Base-by-base conservation (phyloP, 2,888 invertebrate genomes). In the Drosophila subsilvestris region DNA sequence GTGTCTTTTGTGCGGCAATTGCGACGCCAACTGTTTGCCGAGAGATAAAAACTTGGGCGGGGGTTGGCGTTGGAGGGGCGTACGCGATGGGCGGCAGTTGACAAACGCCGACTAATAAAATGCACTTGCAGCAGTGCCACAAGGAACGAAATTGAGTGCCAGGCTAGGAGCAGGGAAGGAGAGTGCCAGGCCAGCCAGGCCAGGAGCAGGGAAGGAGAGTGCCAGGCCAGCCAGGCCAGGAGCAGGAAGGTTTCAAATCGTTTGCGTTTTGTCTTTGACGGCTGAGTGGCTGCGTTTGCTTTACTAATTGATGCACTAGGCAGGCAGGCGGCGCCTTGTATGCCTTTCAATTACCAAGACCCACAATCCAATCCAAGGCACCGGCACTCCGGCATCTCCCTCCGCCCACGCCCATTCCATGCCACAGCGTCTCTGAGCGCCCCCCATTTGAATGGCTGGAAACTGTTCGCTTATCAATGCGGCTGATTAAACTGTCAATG, bases 261-360 rank as follows among this genome's bases (percentile, higher is more conserved):
- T 73, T 81, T 84, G 84, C 77, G 9, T 73, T 79, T 73, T 74
- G 69, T 74, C 79, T 73, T 77, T 83, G 71, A 67, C 79, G 75
- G 69, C 74, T 79, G 77, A 80, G 63, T 80, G 84, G 58, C 62
- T 81, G 73, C 80, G 85, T 86, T 86, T 86, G 75, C 82, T 80
- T 77, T 70, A 79, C 85, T 86, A 86, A 86, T 86, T 86, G 85
- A 86, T 85, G 85, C 82, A 77, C 73, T 68, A 68, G 80, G 76
- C 82, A 73, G 12, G 10, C 32, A 37, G 6, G 1, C 37, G 14
- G 7, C 37, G 37, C 37, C 76, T 80, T 86, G 76, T 86, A 69
- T 77, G 77, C 73, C 44, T 67, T 75, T 50, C 76, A 72, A 76
- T 76, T 75, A 72, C 58, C 61, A 53, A 42, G 50, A 58, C 37